phyloP scores from a whole-genome alignment of 2,113 vertebrate genomes.

The Oriolus oriolus region DNA sequence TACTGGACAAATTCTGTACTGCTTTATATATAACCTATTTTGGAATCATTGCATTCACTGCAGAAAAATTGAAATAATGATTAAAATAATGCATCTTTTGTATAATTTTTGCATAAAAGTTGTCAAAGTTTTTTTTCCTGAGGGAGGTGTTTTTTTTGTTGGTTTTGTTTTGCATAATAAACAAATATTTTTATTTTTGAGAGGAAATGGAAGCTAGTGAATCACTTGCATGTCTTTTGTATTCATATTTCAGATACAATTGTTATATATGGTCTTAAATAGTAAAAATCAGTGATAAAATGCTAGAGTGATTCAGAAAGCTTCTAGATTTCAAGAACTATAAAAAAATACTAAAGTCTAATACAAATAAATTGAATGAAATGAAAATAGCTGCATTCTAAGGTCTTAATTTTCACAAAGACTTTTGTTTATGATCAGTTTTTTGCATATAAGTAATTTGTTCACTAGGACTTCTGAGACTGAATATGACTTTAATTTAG shows the following conservation, averaged over 20 bases:
- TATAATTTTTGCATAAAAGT: background rate
- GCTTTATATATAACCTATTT: background rate
- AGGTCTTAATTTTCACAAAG: background rate
- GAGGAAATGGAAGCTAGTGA: background rate
- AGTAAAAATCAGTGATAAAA: background rate
- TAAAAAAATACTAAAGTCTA: background rate
- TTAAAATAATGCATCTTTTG: background rate
- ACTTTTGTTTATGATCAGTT: background rate
- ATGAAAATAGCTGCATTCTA: background rate
- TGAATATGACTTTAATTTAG: background rate
- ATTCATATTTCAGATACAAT: background rate
- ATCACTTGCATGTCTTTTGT: background rate
- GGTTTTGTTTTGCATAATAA: background rate
- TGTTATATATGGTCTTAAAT: background rate
- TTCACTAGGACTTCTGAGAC: background rate
- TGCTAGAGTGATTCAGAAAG: background rate
- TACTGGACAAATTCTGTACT: background rate
- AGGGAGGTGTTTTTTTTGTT: fast-evolving
- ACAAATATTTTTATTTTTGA: background rate
- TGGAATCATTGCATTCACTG: background rate
- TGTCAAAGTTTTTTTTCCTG: background rate
- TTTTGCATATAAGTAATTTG: background rate
- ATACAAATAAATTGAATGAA: background rate
- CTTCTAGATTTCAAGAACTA: background rate
- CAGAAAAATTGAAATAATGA: background rate